Evolutionary conservation across 2,888 invertebrate genomes (phyloP).

Genomic region (Lamellibrachia columna): DNA sequence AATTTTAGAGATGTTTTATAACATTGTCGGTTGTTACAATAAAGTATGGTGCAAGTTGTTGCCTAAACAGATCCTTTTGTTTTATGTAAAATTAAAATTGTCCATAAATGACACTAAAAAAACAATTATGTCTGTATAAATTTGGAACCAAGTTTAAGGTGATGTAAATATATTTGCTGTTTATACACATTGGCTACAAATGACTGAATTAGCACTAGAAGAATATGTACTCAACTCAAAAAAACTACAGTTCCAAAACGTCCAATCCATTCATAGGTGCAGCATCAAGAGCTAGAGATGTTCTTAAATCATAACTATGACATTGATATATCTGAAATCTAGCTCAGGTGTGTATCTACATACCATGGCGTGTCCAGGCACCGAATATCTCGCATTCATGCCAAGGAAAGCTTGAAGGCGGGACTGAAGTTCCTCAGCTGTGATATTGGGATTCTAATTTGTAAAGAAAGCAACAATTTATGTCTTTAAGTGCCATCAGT

Average conservation of each 20-base stretch:
- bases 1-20: not conserved
- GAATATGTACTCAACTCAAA: too few species aligned
- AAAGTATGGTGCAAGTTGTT: not conserved
- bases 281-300: too few species aligned
- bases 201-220: not conserved
- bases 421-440: conserved; percentile 36
- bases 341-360: conserved; percentile 1
- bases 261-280: too few species aligned
- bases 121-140: not conserved
- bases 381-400: conserved; percentile 32
- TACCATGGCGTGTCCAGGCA: conserved; percentile 32
- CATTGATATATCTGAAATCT: not conserved
- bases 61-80: not conserved
- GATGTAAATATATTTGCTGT: not conserved
- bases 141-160: not conserved
- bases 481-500: not conserved
- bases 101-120: not conserved
- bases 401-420: conserved; percentile 43
- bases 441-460: conserved; percentile 40
- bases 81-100: not conserved
- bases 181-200: not conserved
- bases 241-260: too few species aligned
- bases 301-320: too few species aligned
- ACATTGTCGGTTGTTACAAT: not conserved
- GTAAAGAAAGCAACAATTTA: not conserved